phyloP scores from a whole-genome alignment of 2,888 invertebrate species.

The Synanthedon tipuliformis region DNA sequence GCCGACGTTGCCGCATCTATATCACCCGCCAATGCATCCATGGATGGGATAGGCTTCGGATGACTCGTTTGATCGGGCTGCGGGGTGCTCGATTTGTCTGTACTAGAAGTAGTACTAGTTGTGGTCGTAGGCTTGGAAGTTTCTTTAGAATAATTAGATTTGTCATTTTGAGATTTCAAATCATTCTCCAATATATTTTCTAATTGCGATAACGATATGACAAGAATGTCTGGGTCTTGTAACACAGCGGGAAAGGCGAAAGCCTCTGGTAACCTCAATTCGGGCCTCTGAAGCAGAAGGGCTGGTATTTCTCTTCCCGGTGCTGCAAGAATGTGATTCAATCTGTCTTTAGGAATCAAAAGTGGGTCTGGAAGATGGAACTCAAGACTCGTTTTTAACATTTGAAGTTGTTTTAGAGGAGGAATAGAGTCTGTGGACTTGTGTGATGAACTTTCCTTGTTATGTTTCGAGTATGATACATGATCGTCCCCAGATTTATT shows the following conservation, averaged over 20 bases:
- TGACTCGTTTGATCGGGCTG: slow-evolving; percentile 29
- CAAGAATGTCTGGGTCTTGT: slow-evolving; percentile 82
- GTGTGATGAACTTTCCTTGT: slow-evolving; percentile 29
- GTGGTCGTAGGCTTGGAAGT: slow-evolving; percentile 18
- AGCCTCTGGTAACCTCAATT: slow-evolving; percentile 79
- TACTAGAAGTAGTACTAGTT: slow-evolving; percentile 21
- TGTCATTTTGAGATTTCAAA: slow-evolving; percentile 13
- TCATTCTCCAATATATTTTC: slow-evolving; percentile 74
- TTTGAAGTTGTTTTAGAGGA: slow-evolving; percentile 78
- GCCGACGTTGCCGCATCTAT: slow-evolving; percentile 78
- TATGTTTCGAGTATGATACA: slow-evolving; percentile 22
- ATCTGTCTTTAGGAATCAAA: slow-evolving; percentile 80
- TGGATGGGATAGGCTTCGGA: slow-evolving; percentile 43
- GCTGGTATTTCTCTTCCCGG: slow-evolving; percentile 84
- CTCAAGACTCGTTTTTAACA: slow-evolving; percentile 74
- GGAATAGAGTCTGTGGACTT: slow-evolving; percentile 61
- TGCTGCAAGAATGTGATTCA: slow-evolving; percentile 76
- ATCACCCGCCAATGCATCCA: slow-evolving; percentile 69
- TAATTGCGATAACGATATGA: slow-evolving; percentile 80
- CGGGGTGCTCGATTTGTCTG: slow-evolving; percentile 24
- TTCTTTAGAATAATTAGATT: slow-evolving; percentile 11
- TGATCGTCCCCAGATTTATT: slow-evolving; percentile 39
- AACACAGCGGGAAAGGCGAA: slow-evolving; percentile 78
- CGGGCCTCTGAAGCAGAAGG: slow-evolving; percentile 77
- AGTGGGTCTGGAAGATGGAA: slow-evolving; percentile 85